Percentiles rank a stretch among this genome's conserved stretches.
Conservation (phyloP, 1,140 invertebrate species). For the Drosophila takahashii region DNA sequence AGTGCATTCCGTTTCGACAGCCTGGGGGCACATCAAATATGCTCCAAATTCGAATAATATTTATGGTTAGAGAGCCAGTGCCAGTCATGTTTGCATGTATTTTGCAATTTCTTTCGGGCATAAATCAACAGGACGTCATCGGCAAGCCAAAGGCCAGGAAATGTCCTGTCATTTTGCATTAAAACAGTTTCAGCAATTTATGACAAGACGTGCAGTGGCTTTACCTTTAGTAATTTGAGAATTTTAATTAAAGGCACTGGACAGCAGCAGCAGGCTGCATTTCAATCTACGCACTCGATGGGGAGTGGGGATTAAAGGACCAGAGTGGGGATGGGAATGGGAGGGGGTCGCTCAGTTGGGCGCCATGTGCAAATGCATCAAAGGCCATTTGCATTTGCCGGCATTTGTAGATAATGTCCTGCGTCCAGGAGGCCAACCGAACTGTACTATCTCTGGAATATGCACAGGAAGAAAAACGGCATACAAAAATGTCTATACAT, state of each 20-base stretch:
- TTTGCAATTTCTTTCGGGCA: constrained; percentile 33
- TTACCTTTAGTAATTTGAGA: constrained; percentile 74
- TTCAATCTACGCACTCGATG: constrained; percentile 37
- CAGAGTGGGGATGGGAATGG: no score
- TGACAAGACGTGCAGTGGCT: constrained; percentile 31
- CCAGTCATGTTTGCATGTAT: neutral
- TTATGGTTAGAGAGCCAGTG: neutral
- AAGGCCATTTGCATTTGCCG: constrained; percentile 65
- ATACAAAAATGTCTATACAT: neutral
- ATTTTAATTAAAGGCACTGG: constrained; percentile 73
- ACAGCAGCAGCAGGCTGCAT: constrained; percentile 33
- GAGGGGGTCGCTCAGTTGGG: constrained; percentile 29
- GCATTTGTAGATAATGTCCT: constrained; percentile 70
- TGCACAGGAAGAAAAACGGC: neutral
- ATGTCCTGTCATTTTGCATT: constrained; percentile 31
- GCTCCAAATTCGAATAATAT: constrained; percentile 28
- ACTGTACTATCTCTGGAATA: constrained; percentile 39
- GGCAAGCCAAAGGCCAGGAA: constrained; percentile 23
- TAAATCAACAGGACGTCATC: constrained; percentile 41
- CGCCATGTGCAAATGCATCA: constrained; percentile 67
- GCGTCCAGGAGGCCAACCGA: constrained; percentile 43
- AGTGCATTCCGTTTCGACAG: neutral
- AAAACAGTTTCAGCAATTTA: constrained; percentile 58
- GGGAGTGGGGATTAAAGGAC: neutral
- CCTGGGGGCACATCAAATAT: constrained; percentile 4